A percentile compares a stretch with the other conserved stretches of the same genome.
These are phyloP conservation scores for Cephus sareptanus DNA, from an alignment of 2,888 invertebrate species.

Conservation along the genomic window DNA sequence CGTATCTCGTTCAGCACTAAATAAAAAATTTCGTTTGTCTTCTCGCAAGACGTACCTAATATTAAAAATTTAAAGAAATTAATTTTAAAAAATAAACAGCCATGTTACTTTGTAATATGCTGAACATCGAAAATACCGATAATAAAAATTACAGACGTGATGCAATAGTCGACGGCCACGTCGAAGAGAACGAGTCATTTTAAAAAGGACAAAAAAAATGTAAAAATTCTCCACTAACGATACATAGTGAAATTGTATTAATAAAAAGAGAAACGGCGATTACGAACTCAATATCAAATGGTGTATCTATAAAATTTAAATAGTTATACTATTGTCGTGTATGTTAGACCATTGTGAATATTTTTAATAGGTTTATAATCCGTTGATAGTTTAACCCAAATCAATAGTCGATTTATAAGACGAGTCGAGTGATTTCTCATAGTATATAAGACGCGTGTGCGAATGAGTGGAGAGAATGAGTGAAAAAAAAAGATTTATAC, in stretches of 20 bases:
- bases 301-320: slow-evolving; percentile 35
- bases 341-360: slow-evolving; percentile 62
- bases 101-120: background rate
- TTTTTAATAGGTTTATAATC: slow-evolving; percentile 62
- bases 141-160: background rate
- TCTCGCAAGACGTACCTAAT: background rate
- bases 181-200: background rate
- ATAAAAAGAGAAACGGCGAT: background rate
- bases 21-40: background rate
- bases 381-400: slow-evolving; percentile 49
- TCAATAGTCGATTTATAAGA: slow-evolving; percentile 44
- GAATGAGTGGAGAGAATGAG: slow-evolving; percentile 27
- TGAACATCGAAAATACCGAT: background rate
- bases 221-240: background rate
- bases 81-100: background rate
- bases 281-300: slow-evolving; percentile 40
- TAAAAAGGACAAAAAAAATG: background rate
- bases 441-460: slow-evolving; percentile 21
- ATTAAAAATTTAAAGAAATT: background rate
- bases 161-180: background rate
- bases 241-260: background rate
- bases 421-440: slow-evolving; percentile 14
- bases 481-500: slow-evolving; percentile 22
- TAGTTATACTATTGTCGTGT: slow-evolving; percentile 54
- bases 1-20: background rate